Evolutionary conservation across 2,888 invertebrate genomes (phyloP), one percentile per base, ranked within the genome.

Genomic region (Stramonita haemastoma): DNA sequence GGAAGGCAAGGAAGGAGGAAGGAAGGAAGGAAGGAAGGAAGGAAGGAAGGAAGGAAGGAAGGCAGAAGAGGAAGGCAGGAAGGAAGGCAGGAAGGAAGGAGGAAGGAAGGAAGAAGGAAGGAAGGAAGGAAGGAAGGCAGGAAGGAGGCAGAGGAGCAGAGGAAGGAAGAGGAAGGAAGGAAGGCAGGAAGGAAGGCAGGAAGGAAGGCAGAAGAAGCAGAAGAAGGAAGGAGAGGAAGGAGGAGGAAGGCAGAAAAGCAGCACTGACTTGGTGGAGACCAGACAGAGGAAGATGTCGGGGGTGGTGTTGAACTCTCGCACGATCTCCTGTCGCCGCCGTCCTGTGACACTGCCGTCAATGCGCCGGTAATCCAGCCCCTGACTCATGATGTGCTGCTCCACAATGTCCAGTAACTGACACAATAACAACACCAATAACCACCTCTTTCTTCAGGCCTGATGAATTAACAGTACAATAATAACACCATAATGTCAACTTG

Each of bases 271-370:
- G 19, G 95, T 95, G 60, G 95, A 95, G 17, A 95, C 93, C 32
- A 95, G 93, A 89, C 95, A 95, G 22, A 95, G 92, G 91, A 95
- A 95, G 88, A 95, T 94, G 90, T 93, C 93, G 4, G 94, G 93
- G 89, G 95, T 94, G 17, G 90, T 92, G 92, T 95, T 95, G 92
- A 95, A 95, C 89, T 95, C 95, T 19, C 92, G 90, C n/a, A 95
- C 95, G 77, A 95, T 92, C 26, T 93, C 89, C 88, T 93, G 89
- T 60, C 95, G 91, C 56, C 92, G 92, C 86, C 92, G 92, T 26
- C 93, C 89, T 34, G 93, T 94, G 46, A 94, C 93, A 60, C 91
- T 91, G n/a, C 95, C 95, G 92, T 95, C 95, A 87, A 95, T 93
- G 36, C 95, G 92, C 13, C 95, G 92, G 89, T 94, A 95, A 87